Base-by-base conservation (phyloP, 1,140 invertebrate species). In the Drosophila takahashii region DNA sequence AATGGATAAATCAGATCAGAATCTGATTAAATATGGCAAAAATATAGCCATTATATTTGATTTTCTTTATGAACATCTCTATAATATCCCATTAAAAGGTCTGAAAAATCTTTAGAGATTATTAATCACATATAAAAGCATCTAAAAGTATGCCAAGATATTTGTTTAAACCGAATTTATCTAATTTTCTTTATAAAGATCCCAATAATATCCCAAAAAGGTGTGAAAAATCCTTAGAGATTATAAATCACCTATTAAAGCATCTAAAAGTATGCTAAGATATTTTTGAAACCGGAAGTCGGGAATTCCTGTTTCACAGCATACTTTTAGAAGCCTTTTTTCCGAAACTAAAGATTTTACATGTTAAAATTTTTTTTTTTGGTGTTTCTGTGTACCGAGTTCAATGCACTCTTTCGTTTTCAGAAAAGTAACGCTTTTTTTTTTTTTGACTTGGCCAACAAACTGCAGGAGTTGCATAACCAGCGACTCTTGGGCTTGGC, bases 401-500 rank as follows among this genome's bases (percentile, higher is more conserved):
- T 51, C 48, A 51, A 51, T 32, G 48, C 48, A 34, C 48, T 51
- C 15, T 8, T 11, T 8, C 47, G 3, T 3, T 10, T 27, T 39
- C 7, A 61, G 52, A 37, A 39, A 34, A 61, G 58, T 29, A 53
- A 59, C 44, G n/a, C 1, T 26, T 59, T 3, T 15, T 3, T 26
- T 59, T 3, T 11, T 34, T n/a, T 16, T 13, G 22, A 27, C 26
- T 48, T 48, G 58, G 57, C 42, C 57, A 65, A 16, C 57, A 39
- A 29, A 22, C 41, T 32, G 47, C 39, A 44, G 45, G 10, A 62
- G 58, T 65, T 65, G 61, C 61, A 65, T 65, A 65, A 65, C 58
- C 61, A 34, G 16, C 3, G 16, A 4, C 9, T 29, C 59, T 62
- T 41, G 59, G 59, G 59, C 59, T 41, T 59, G 36, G 54, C 59